A percentile compares a stretch with the other conserved stretches of the same genome.
Conservation (phyloP, 2,888 invertebrate species). For the Salpingus planirostris region DNA sequence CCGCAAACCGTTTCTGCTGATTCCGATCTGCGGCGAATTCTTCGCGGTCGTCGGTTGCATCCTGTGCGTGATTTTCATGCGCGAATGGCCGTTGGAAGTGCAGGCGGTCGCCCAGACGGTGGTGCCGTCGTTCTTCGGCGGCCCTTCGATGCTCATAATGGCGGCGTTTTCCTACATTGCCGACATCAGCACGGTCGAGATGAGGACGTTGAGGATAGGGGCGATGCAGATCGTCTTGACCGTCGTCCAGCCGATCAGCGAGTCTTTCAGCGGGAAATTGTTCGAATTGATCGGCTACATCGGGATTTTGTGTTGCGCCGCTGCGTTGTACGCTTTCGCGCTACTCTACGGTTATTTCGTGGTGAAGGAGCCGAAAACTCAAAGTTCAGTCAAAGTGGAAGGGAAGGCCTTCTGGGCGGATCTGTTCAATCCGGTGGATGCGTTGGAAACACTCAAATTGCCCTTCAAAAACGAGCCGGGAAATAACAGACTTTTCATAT, state of each 20-base stretch:
- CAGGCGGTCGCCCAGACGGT: conserved; percentile 48
- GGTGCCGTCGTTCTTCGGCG: conserved; percentile 50
- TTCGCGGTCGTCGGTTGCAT: conserved; percentile 46
- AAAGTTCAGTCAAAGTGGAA: conserved; percentile 8
- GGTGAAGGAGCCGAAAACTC: conserved; percentile 30
- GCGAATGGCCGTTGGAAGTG: conserved; percentile 46
- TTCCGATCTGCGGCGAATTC: conserved; percentile 37
- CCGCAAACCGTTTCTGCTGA: conserved; percentile 37
- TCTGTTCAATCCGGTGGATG: conserved; percentile 33
- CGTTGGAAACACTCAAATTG: conserved; percentile 32
- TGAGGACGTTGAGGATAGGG: conserved; percentile 53
- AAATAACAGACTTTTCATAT: conserved; percentile 26
- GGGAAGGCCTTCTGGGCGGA: conserved; percentile 26
- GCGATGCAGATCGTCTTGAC: conserved; percentile 42
- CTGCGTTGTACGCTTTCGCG: conserved; percentile 26
- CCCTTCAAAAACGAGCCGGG: conserved; percentile 27
- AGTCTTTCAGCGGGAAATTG: conserved; percentile 31
- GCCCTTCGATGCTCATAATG: conserved; percentile 43
- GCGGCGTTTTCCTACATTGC: conserved; percentile 39
- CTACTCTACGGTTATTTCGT: conserved; percentile 33
- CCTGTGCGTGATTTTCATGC: conserved; percentile 46
- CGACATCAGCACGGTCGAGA: conserved; percentile 45
- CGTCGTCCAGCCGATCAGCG: conserved; percentile 25
- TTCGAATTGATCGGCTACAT: conserved; percentile 31
- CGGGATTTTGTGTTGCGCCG: conserved; percentile 29